These are phyloP conservation scores for Lophochroa leadbeateri DNA, from an alignment of 2,113 vertebrate genomes.

Conservation along the genomic window DNA sequence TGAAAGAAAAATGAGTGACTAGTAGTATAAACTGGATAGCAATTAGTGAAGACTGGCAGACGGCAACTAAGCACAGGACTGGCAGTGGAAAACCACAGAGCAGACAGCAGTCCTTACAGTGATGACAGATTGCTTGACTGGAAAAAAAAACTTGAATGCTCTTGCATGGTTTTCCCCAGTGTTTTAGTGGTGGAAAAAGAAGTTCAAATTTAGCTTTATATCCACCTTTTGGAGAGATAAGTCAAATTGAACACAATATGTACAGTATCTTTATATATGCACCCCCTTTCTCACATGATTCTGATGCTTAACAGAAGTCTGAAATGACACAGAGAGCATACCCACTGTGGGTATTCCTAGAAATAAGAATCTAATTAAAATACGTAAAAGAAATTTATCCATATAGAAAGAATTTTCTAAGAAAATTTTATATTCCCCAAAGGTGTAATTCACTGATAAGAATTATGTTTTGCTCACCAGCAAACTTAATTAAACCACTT, in stretches of 20 bases:
- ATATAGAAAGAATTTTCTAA: background rate
- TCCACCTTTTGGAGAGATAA: background rate
- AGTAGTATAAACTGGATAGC: background rate
- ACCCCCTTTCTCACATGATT: background rate
- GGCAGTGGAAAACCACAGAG: slow-evolving; percentile 14
- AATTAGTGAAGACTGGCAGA: slow-evolving; percentile 59
- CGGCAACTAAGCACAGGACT: slow-evolving; percentile 55
- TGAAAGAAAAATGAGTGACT: slow-evolving; percentile 47
- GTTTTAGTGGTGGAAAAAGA: slow-evolving; percentile 41
- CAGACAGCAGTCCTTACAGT: slow-evolving; percentile 45
- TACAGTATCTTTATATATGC: background rate
- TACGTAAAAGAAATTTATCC: background rate
- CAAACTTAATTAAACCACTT: background rate
- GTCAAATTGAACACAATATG: background rate
- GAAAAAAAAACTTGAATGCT: slow-evolving; percentile 55
- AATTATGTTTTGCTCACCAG: background rate
- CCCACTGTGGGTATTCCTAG: background rate
- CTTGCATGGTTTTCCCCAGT: slow-evolving; percentile 7
- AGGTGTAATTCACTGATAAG: background rate
- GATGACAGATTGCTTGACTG: slow-evolving; percentile 64
- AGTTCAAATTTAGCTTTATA: slow-evolving; percentile 23
- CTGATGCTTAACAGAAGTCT: background rate
- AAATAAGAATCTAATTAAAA: background rate
- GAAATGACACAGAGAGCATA: background rate
- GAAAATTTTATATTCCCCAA: background rate